A percentile compares a stretch with the other conserved stretches of the same genome.
These are phyloP conservation scores for Apodemia hepburni DNA, from an alignment of 2,888 invertebrate genomes.

Conservation along the genomic window DNA sequence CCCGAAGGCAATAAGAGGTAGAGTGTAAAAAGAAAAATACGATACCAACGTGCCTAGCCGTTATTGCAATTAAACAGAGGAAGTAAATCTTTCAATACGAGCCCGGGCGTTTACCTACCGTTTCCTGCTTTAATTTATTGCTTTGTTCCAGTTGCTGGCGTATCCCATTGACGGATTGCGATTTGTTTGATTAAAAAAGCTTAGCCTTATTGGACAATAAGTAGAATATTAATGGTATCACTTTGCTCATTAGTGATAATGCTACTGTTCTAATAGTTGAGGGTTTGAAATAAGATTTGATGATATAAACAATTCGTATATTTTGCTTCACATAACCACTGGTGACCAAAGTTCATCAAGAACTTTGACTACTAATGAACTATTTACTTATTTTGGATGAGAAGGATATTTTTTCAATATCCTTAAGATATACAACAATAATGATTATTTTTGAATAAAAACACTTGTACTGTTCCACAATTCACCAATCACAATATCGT, in stretches of 20 bases:
- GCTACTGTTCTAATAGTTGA: conserved; percentile 3
- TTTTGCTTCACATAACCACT: too few relatives aligned
- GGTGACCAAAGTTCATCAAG: too few relatives aligned
- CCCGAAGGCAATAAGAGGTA: conserved; percentile 78
- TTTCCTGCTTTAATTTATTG: conserved; percentile 76
- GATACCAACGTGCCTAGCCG: conserved; percentile 80
- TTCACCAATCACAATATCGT: too few relatives aligned
- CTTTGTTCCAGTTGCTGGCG: conserved; percentile 75
- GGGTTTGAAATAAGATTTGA: not conserved
- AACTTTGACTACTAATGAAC: too few relatives aligned
- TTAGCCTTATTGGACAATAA: conserved; percentile 48
- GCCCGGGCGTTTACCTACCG: conserved; percentile 70
- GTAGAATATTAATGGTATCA: conserved; percentile 9
- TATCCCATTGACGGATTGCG: conserved; percentile 75
- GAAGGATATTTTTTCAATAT: too few relatives aligned
- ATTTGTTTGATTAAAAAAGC: conserved; percentile 77
- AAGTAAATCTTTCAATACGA: conserved; percentile 81
- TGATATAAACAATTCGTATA: not conserved
- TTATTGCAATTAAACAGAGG: conserved; percentile 81
- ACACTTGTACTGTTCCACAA: too few relatives aligned
- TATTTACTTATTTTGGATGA: too few relatives aligned
- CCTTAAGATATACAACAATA: too few relatives aligned
- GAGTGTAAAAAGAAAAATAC: conserved; percentile 80
- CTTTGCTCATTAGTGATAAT: conserved; percentile 5
- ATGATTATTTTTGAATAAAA: too few relatives aligned